phyloP scores from a whole-genome alignment of 2,888 invertebrate species.

The Branchipolynoe longqiensis region DNA sequence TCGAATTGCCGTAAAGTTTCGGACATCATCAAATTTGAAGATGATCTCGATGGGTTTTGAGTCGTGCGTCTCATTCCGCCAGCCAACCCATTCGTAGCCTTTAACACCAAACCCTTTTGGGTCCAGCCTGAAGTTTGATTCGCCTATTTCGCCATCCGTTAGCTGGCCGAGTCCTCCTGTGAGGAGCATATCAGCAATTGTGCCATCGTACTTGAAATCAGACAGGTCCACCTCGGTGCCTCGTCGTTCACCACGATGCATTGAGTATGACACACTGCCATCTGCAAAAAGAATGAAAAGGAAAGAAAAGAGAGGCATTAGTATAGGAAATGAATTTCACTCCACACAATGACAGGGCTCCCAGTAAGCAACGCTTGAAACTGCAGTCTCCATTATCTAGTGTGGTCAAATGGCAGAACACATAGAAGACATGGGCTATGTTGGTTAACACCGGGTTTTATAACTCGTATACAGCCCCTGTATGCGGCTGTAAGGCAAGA shows the following conservation, averaged over 20 bases:
- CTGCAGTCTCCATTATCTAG: too few species aligned
- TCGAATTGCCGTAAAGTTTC: slow-evolving; percentile 92
- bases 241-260: slow-evolving; percentile 92
- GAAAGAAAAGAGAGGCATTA: too few species aligned
- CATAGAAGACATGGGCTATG: not conserved
- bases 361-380: too few species aligned
- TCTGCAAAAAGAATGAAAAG: slow-evolving; percentile 86
- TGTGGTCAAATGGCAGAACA: not conserved
- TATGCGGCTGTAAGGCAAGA: too few species aligned
- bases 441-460: not conserved
- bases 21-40: slow-evolving; percentile 93
- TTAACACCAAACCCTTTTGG: slow-evolving; percentile 85
- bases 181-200: slow-evolving; percentile 84
- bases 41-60: slow-evolving; percentile 87
- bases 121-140: slow-evolving; percentile 87
- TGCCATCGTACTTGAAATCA: slow-evolving; percentile 92
- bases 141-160: slow-evolving; percentile 89
- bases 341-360: too few species aligned
- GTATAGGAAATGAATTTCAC: too few species aligned
- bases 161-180: slow-evolving; percentile 91
- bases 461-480: too few species aligned
- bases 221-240: slow-evolving; percentile 91
- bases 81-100: slow-evolving; percentile 94
- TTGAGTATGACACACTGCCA: slow-evolving; percentile 91
- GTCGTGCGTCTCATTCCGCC: slow-evolving; percentile 87